phyloP scores from a whole-genome alignment of 2,113 vertebrate genomes.

The Leptobrachium leishanense region DNA sequence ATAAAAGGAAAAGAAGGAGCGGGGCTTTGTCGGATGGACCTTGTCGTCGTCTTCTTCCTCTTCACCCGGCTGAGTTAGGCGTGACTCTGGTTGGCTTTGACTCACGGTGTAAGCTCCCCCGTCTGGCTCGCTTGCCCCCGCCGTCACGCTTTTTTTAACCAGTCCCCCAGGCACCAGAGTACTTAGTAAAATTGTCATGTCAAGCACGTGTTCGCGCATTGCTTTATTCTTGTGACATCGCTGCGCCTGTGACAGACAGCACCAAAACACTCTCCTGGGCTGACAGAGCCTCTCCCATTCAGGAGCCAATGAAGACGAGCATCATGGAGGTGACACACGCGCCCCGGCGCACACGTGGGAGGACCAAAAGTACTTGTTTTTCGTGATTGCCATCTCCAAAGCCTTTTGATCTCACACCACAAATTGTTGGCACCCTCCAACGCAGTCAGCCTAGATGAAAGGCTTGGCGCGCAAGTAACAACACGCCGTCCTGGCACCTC shows the following conservation, averaged over 20 bases:
- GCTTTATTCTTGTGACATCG: constrained; percentile 30
- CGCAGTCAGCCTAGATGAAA: constrained; percentile 29
- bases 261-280: neutral
- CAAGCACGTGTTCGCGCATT: neutral
- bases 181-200: neutral
- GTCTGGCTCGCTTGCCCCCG: neutral
- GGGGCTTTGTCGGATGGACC: constrained; percentile 6
- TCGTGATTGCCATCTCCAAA: constrained; percentile 37
- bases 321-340: constrained; percentile 44
- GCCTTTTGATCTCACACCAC: constrained; percentile 43
- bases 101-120: neutral
- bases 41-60: neutral
- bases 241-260: constrained; percentile 21
- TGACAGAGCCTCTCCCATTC: constrained; percentile 19
- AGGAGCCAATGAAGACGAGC: constrained; percentile 9
- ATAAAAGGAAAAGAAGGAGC: constrained; percentile 1
- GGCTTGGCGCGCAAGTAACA: constrained; percentile 16
- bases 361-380: constrained; percentile 36
- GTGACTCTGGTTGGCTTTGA: constrained; percentile 6
- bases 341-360: constrained; percentile 40
- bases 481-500: constrained; percentile 23
- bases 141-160: neutral
- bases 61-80: neutral
- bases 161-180: constrained; percentile 26
- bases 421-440: constrained; percentile 43